Evolutionary conservation across 2,797 vertebrate species (phyloP).

Genomic region (Rhinophrynus dorsalis): DNA sequence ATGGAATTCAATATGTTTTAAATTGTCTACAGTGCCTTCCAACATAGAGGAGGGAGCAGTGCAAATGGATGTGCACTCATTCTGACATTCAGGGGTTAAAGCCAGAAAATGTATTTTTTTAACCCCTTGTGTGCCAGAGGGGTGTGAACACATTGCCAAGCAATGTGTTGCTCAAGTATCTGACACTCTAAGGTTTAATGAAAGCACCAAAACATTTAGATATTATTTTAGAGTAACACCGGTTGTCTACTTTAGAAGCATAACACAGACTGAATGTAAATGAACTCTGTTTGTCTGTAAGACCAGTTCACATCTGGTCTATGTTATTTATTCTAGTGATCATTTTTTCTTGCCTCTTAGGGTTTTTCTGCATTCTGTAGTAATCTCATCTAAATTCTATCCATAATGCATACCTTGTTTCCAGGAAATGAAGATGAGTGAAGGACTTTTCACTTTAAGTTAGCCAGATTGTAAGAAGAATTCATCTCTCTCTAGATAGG

Average conservation of each 20-base stretch:
- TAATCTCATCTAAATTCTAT: conserved; percentile 36
- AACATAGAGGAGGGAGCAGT: no score
- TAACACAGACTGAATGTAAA: conserved; percentile 7
- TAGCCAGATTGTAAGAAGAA: conserved; percentile 23
- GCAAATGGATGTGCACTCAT: no score
- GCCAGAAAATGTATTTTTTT: no score
- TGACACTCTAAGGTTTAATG: no score
- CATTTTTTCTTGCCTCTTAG: not conserved
- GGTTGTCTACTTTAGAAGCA: conserved; percentile 4
- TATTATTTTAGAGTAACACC: no score
- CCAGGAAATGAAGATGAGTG: conserved; percentile 23
- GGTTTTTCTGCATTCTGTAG: not conserved
- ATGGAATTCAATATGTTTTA: no score
- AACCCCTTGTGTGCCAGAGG: no score
- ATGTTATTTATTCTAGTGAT: conserved; percentile 28
- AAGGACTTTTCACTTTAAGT: conserved; percentile 40
- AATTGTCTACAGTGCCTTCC: no score
- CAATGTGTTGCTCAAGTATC: no score
- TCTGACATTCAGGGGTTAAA: no score
- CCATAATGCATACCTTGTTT: conserved; percentile 45
- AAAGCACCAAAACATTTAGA: no score
- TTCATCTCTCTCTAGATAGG: conserved; percentile 35
- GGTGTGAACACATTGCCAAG: no score
- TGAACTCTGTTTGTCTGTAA: conserved; percentile 21
- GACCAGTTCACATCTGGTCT: conserved; percentile 22